Percentiles rank a stretch among this genome's conserved stretches.
Evolutionary conservation across 2,888 invertebrate genomes (phyloP).

Genomic region (Ormyrus thymus): DNA sequence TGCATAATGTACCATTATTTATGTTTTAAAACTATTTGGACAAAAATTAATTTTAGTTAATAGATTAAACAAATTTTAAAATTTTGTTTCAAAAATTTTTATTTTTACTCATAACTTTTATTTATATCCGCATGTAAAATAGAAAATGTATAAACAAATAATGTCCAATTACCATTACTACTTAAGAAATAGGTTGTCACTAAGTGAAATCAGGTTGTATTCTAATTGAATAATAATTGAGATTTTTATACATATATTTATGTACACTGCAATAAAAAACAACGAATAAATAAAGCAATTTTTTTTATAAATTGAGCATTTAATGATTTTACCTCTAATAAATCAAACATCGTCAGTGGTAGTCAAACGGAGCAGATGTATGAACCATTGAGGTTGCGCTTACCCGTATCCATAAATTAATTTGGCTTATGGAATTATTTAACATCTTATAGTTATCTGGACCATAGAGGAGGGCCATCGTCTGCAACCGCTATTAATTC

Average conservation of each 20-base stretch:
- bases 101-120: slow-evolving; percentile 21
- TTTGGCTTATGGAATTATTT: too few species aligned
- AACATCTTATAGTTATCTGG: too few species aligned
- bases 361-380: too few species aligned
- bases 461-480: too few species aligned
- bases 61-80: not conserved
- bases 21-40: not conserved
- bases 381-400: too few species aligned
- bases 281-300: slow-evolving; percentile 23
- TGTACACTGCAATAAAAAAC: slow-evolving; percentile 49
- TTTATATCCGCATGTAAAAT: slow-evolving; percentile 13
- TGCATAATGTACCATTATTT: too few species aligned
- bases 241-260: slow-evolving; percentile 41
- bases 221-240: slow-evolving; percentile 39
- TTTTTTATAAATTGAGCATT: slow-evolving; percentile 4
- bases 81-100: slow-evolving; percentile 12
- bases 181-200: slow-evolving; percentile 7
- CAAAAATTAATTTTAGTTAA: slow-evolving; percentile 20
- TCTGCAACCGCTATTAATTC: too few species aligned
- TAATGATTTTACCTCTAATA: too few species aligned
- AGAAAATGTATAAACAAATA: not conserved
- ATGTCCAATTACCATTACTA: not conserved
- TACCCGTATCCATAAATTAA: too few species aligned
- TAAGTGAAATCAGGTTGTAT: slow-evolving; percentile 20
- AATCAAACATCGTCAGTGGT: too few species aligned